Evolutionary conservation across 2,888 invertebrate species (phyloP).

Genomic region (Leptinotarsa haldemani): DNA sequence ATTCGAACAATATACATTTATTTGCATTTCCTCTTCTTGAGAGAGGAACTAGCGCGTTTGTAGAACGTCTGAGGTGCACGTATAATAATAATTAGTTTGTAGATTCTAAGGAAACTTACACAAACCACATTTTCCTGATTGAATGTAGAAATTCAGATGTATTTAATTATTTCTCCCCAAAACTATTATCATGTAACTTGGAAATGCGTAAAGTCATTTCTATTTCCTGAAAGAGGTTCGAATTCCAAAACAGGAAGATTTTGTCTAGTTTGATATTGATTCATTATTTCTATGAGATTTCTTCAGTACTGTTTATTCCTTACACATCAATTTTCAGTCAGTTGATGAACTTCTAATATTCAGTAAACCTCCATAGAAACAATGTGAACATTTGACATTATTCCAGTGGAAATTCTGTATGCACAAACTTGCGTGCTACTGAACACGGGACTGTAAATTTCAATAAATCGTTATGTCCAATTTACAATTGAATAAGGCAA

Average conservation of each 20-base stretch:
- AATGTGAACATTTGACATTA: background rate
- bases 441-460: constrained; percentile 16
- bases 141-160: background rate
- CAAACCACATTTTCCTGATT: background rate
- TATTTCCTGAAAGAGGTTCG: too few species aligned
- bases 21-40: background rate
- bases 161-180: background rate
- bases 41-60: background rate
- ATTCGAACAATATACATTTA: background rate
- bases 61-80: background rate
- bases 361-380: background rate
- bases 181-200: background rate
- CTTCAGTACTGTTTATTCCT: too few species aligned
- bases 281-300: too few species aligned
- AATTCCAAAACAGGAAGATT: too few species aligned
- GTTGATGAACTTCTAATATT: background rate
- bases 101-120: background rate
- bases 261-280: too few species aligned
- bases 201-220: too few species aligned
- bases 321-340: background rate
- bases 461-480: constrained; percentile 28
- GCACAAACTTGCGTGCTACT: constrained; percentile 11
- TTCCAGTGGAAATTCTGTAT: background rate
- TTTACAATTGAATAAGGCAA: constrained; percentile 27
- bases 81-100: background rate